Evolutionary conservation across 2,888 invertebrate genomes (phyloP), one percentile per base, ranked within the genome.

Genomic region (Drosophila greeni): DNA sequence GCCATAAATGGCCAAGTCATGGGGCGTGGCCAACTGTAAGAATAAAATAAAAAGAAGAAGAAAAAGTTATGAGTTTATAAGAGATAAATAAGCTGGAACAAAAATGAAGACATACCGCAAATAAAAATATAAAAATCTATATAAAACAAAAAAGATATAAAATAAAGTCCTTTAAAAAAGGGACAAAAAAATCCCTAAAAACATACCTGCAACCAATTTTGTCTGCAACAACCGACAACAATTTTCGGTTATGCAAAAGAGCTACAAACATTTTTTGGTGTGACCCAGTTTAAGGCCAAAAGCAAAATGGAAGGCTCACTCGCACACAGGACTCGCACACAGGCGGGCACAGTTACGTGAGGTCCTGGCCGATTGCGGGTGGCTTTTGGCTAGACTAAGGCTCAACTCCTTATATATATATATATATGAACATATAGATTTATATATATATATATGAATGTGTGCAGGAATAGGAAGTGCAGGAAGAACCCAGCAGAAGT

Each of bases 191-290:
- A 16, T 3, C 12, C 12, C 14, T 45, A 20, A 31, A 45, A 31
- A 31, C 14, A 49, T 37, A 14, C 18, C 45, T 18, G 20, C 49
- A 48, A 33, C 36, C 20, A 39, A 68, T 70, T 78, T 77, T 72
- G 82, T 75, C 78, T 81, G 84, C 82, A 75, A 69, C 82, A 62
- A 37, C 52, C 52, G 66, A 79, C 45, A 74, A 79, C 74, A 78
- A 76, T 84, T 84, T 84, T 81, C 66, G 83, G 84, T 81, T 84
- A 81, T 81, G 80, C 80, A 81, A 81, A 80, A 52, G 55, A 71
- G 51, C 66, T 65, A 57, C 57, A 54, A 49, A 69, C 40, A 69
- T 61, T 62, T 56, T 64, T 62, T 48, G 60, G 61, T 67, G 34
- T 69, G 67, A 69, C 67, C 67, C 69, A 67, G 61, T 67, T 67